Conservation (phyloP, 2,113 vertebrate genomes). For the Rhipidura dahli region DNA sequence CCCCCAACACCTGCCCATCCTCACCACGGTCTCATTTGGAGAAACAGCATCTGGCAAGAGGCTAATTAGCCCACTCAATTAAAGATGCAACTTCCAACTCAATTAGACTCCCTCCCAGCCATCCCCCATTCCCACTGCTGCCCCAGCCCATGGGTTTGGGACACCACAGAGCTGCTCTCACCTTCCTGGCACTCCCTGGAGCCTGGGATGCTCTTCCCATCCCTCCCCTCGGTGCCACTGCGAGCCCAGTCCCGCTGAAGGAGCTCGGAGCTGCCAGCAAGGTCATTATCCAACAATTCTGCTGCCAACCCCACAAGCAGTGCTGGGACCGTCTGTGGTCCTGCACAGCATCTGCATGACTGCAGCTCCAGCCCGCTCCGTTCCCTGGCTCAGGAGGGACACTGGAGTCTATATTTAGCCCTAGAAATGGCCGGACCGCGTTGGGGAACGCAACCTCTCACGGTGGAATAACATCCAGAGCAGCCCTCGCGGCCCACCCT, state of each 20-base stretch:
- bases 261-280: background rate
- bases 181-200: background rate
- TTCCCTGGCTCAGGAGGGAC: background rate
- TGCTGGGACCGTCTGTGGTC: background rate
- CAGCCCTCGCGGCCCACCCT: background rate
- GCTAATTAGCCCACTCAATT: background rate
- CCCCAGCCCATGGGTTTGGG: background rate
- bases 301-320: background rate
- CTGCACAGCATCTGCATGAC: background rate
- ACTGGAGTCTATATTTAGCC: background rate
- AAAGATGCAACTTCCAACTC: constrained; percentile 7
- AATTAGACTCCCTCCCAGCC: background rate
- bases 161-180: background rate
- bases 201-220: background rate
- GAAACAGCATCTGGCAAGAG: background rate
- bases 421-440: background rate
- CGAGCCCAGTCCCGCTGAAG: fast-evolving
- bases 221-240: background rate
- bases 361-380: background rate
- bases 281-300: background rate
- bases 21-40: background rate
- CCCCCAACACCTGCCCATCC: background rate
- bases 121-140: background rate
- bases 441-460: background rate
- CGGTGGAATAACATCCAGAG: background rate